phyloP scores from a whole-genome alignment of 2,888 invertebrate species.

The Cosmorhoe ocellata region DNA sequence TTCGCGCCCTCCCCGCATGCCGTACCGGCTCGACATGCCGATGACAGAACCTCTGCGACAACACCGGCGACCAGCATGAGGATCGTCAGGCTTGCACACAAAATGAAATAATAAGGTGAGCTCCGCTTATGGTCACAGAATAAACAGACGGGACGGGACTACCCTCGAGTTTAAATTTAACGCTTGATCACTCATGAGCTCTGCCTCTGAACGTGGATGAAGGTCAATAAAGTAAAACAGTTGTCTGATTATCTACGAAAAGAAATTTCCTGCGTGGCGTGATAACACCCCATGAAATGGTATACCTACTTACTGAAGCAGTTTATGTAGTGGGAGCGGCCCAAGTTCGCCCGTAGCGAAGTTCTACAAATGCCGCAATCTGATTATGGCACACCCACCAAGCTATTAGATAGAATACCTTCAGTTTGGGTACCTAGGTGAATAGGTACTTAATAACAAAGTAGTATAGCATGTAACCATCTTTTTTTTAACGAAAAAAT shows the following conservation, averaged over 20 bases:
- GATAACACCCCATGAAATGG: slow-evolving; percentile 29
- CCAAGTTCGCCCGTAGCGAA: slow-evolving; percentile 62
- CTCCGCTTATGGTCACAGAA: slow-evolving; percentile 6
- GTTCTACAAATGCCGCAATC: slow-evolving; percentile 79
- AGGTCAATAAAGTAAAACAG: slow-evolving; percentile 11
- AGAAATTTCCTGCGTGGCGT: slow-evolving; percentile 23
- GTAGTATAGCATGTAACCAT: too few species aligned
- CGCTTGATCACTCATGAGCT: slow-evolving; percentile 7
- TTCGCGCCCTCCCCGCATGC: slow-evolving; percentile 26
- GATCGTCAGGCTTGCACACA: slow-evolving; percentile 56
- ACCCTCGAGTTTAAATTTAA: neutral
- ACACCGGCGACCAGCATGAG: slow-evolving; percentile 60
- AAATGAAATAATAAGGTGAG: slow-evolving; percentile 80
- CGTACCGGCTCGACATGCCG: slow-evolving; percentile 54
- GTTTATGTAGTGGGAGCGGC: slow-evolving; percentile 65
- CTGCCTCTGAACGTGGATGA: slow-evolving; percentile 6
- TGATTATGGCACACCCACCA: slow-evolving; percentile 78
- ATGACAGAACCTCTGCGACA: slow-evolving; percentile 53
- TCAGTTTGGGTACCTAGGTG: too few species aligned
- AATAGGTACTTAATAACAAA: too few species aligned
- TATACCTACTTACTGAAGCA: slow-evolving; percentile 18
- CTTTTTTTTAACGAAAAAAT: too few species aligned
- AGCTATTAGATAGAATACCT: slow-evolving; percentile 23
- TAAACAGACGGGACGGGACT: slow-evolving; percentile 4
- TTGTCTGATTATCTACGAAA: slow-evolving; percentile 23